Evolutionary conservation across 2,888 invertebrate genomes (phyloP).

Genomic region (Loripinus fragilis): DNA sequence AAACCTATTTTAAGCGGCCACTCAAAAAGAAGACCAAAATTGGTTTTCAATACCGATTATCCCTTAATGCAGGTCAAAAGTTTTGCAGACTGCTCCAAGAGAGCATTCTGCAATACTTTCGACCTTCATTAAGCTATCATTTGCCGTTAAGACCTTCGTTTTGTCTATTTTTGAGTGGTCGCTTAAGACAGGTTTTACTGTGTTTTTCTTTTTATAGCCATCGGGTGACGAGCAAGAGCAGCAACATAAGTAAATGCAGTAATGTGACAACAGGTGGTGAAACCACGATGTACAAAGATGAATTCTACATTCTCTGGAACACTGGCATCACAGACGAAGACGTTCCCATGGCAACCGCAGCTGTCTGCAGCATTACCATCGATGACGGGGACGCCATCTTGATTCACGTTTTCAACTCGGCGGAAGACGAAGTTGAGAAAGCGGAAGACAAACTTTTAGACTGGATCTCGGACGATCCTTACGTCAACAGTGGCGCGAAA

Average conservation of each 20-base stretch:
- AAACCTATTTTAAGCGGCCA: no score
- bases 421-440: slow-evolving; percentile 13
- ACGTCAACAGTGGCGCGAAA: slow-evolving; percentile 24
- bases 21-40: no score
- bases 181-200: no score
- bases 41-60: no score
- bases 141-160: no score
- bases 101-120: no score
- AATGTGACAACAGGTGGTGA: neutral
- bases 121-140: no score
- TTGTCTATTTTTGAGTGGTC: no score
- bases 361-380: slow-evolving; percentile 29
- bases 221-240: neutral
- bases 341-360: slow-evolving; percentile 32
- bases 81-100: no score
- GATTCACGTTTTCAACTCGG: slow-evolving; percentile 35
- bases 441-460: slow-evolving; percentile 47
- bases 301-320: slow-evolving; percentile 50
- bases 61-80: no score
- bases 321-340: slow-evolving; percentile 32
- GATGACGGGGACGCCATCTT: slow-evolving; percentile 37
- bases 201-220: neutral
- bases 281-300: slow-evolving; percentile 30
- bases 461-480: slow-evolving; percentile 41
- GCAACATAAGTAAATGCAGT: neutral